These are phyloP conservation scores for Pseudobourletiella spinata DNA, from an alignment of 1,140 invertebrate genomes.

Conservation along the genomic window DNA sequence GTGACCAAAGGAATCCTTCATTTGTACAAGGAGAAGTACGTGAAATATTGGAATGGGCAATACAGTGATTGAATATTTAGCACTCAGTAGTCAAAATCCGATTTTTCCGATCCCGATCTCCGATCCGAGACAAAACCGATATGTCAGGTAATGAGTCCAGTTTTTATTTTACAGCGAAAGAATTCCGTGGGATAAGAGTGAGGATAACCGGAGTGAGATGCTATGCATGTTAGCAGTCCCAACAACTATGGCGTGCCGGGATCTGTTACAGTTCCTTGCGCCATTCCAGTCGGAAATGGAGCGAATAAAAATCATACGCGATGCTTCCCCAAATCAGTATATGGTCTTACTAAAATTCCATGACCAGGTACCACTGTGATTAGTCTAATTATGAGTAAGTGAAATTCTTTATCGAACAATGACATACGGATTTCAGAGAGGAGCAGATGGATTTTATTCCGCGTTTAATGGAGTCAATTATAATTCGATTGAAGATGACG, in stretches of 20 bases:
- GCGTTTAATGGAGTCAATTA: constrained; percentile 86
- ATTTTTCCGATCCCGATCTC: too few relatives aligned
- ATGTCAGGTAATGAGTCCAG: too few relatives aligned
- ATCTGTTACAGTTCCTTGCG: constrained; percentile 87
- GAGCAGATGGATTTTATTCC: constrained; percentile 84
- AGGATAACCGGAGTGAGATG: constrained; percentile 61
- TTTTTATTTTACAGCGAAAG: constrained; percentile 32
- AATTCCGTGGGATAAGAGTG: constrained; percentile 40
- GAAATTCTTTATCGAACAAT: background rate
- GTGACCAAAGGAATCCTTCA: constrained; percentile 92
- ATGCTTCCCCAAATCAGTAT: constrained; percentile 83
- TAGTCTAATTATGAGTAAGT: constrained; percentile 20
- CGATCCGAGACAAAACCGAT: too few relatives aligned
- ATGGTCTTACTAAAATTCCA: constrained; percentile 87
- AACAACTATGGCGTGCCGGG: constrained; percentile 82
- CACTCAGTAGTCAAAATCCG: too few relatives aligned
- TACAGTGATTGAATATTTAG: too few relatives aligned
- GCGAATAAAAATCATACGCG: constrained; percentile 81
- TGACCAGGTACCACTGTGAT: constrained; percentile 51
- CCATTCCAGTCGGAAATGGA: constrained; percentile 79
- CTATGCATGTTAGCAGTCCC: constrained; percentile 89
- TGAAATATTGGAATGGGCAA: too few relatives aligned
- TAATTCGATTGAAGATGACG: constrained; percentile 80
- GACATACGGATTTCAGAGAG: constrained; percentile 49
- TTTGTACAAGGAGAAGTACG: constrained; percentile 89